Evolutionary conservation across 2,888 invertebrate genomes (phyloP).

Genomic region (Ornithoptera priamus): DNA sequence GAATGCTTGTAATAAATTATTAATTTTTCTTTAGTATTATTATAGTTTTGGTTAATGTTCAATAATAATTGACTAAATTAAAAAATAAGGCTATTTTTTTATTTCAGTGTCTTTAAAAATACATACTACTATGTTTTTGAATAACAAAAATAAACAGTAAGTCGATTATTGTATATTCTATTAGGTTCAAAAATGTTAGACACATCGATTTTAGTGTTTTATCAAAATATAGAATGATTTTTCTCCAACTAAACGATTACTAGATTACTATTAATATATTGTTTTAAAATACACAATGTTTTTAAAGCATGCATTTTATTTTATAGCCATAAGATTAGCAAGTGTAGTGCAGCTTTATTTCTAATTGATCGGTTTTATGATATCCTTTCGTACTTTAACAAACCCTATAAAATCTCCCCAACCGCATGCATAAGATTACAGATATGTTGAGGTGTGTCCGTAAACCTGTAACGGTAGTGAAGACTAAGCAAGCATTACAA

Average conservation of each 20-base stretch:
- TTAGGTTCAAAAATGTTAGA: too few species aligned
- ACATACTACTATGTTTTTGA: too few species aligned
- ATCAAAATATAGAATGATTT: too few species aligned
- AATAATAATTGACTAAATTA: not conserved
- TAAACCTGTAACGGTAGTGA: constrained; percentile 6
- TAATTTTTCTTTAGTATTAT: not conserved
- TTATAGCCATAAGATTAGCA: not conserved
- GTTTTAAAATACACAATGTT: too few species aligned
- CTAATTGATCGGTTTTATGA: constrained; percentile 3
- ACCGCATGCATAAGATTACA: constrained; percentile 3
- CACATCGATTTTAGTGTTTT: too few species aligned
- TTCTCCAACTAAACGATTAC: too few species aligned
- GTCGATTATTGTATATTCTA: too few species aligned
- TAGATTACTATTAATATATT: too few species aligned
- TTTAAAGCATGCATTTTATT: not conserved
- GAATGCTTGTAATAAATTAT: constrained; percentile 11
- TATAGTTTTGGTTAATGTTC: not conserved
- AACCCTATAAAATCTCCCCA: not conserved
- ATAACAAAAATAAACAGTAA: too few species aligned
- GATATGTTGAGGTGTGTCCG: not conserved
- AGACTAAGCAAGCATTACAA: constrained; percentile 5
- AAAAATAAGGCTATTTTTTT: too few species aligned
- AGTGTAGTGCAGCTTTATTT: not conserved
- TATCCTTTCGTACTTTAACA: not conserved
- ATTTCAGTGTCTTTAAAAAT: too few species aligned